Conservation (phyloP, 2,888 invertebrate species). For the Smittia aterrima region DNA sequence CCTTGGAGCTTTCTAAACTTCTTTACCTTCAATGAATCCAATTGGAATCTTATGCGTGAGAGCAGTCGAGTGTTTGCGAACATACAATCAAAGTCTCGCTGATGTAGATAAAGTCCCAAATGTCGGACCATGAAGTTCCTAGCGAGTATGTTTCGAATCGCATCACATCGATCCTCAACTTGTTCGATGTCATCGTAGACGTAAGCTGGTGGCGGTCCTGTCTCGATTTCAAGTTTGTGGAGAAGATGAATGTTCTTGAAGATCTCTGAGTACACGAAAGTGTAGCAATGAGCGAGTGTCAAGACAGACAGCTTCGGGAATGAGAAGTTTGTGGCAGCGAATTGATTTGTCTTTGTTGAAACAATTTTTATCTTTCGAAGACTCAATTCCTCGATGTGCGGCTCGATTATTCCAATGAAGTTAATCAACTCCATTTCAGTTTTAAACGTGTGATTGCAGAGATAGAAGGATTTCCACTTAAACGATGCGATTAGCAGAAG, state of each 20-base stretch:
- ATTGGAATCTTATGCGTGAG: neutral
- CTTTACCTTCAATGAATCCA: neutral
- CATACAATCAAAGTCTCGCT: slow-evolving; percentile 11
- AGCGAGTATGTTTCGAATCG: neutral
- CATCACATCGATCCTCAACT: neutral
- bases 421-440: slow-evolving; percentile 15
- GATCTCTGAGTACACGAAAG: neutral
- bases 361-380: neutral
- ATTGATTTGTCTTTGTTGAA: neutral
- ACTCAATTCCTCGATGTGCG: neutral
- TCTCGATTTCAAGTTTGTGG: neutral
- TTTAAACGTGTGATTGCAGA: slow-evolving; percentile 1
- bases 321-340: neutral
- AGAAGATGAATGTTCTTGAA: neutral
- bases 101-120: neutral
- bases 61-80: neutral
- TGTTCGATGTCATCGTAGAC: neutral
- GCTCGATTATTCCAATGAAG: slow-evolving; percentile 24
- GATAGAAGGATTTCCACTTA: neutral
- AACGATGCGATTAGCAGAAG: neutral
- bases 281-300: neutral
- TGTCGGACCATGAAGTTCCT: neutral
- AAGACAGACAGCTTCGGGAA: slow-evolving; percentile 3
- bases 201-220: neutral
- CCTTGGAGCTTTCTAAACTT: neutral